Base-by-base conservation (phyloP, 2,797 vertebrate species). In the Schizopygopsis pylzovi region DNA sequence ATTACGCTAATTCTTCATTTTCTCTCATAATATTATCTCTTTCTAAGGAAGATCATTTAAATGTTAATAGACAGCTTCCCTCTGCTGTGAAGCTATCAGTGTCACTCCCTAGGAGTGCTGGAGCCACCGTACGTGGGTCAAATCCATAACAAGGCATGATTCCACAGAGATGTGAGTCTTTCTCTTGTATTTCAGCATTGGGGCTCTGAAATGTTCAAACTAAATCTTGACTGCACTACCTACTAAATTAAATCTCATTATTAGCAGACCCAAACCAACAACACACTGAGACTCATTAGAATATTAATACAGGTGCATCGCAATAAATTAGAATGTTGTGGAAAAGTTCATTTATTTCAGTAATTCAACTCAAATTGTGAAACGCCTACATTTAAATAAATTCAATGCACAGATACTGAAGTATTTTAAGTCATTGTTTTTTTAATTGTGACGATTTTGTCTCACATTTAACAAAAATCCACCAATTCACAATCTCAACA, bases 1-100 rank as follows among this genome's bases (percentile, higher is more conserved):
- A 92, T 91, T 88, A 89, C 54, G 93, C 90, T 93, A 89, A 91
- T 90, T 91, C 77, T 92, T 93, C 90, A 94, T 93, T 94, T 95
- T 90, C 79, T 65, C 76, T 91, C 90, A 95, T 90, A 91, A 88
- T 90, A 91, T 92, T 92, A 92, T 91, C 88, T 88, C 87, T 82
- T 81, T 43, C 25, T 85, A 79, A 68, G 87, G 92, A 92, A 90
- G 79, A 90, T 91, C 89, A 92, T 92, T 86, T 89, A 91, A 93
- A 94, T 94, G 92, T 92, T 93, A 94, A 94, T 94, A 92, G 92
- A 91, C 77, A 83, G 90, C 84, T 70, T 80, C 88, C 90, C 90
- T 91, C 89, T 81, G 39, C 87, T 84, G 70, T 65, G 84, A 80
- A 71, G 76, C 80, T 61, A 85, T 78, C 81, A 43, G 22, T 4